Conservation (phyloP, 2,888 invertebrate genomes). For the Hyposoter didymator region DNA sequence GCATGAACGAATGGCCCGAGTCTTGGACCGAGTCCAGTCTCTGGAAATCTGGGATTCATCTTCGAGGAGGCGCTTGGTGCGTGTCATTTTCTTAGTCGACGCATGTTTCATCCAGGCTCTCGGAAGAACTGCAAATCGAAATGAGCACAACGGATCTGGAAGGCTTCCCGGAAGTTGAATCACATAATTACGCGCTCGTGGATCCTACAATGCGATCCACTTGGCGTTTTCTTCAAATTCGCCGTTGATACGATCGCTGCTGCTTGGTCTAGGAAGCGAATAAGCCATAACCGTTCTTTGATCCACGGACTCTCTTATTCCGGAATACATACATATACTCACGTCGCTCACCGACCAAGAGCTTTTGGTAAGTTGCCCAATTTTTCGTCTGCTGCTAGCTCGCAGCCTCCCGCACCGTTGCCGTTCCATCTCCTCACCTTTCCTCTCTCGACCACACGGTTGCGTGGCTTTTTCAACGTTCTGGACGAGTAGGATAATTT, state of each 20-base stretch:
- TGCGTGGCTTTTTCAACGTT: constrained; percentile 46
- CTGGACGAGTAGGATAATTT: constrained; percentile 65
- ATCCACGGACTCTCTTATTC: constrained; percentile 43
- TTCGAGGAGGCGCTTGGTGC: neutral
- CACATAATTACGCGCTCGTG: neutral
- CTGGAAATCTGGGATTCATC: constrained; percentile 44
- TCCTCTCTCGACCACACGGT: constrained; percentile 28
- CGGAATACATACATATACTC: constrained; percentile 34
- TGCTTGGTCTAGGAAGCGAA: neutral
- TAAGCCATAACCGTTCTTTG: constrained; percentile 35
- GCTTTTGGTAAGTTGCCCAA: constrained; percentile 68
- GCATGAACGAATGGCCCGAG: neutral
- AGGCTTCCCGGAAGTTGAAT: neutral
- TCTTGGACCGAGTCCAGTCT: constrained; percentile 59
- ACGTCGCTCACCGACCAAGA: constrained; percentile 39
- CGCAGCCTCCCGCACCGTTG: constrained; percentile 11
- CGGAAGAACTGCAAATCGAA: neutral
- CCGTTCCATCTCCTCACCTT: constrained; percentile 15
- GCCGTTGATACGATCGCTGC: neutral
- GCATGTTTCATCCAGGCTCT: neutral
- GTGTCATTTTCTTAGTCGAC: neutral
- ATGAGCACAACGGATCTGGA: neutral
- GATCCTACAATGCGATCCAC: neutral
- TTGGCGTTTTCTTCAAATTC: neutral
- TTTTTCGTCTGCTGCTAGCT: constrained; percentile 46